Conservation (phyloP, 92 coral and sea anemone genomes). For the Paragorgia papillata region DNA sequence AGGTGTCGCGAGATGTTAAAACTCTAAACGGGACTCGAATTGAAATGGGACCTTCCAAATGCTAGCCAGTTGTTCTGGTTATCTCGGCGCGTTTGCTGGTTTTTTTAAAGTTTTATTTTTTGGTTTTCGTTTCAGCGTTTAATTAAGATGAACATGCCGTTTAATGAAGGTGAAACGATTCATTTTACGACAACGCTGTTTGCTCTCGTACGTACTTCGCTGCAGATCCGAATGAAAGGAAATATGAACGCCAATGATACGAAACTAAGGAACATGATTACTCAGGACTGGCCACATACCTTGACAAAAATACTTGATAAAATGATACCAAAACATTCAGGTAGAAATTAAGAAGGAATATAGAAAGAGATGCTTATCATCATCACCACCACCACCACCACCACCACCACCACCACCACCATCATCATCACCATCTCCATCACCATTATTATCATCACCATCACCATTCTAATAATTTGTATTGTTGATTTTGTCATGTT, state of each 20-base stretch:
- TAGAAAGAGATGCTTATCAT: too few relatives aligned
- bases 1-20: too few relatives aligned
- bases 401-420: constrained; percentile 2
- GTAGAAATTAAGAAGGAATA: constrained; percentile 37
- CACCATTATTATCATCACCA: constrained; percentile 2
- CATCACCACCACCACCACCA: not conserved
- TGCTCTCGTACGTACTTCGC: constrained; percentile 91
- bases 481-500: too few relatives aligned
- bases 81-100: too few relatives aligned
- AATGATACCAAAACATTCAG: constrained; percentile 92
- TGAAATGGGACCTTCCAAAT: too few relatives aligned
- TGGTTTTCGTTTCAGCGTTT: constrained; percentile 73
- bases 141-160: constrained; percentile 97
- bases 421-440: not conserved
- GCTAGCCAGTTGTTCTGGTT: too few relatives aligned
- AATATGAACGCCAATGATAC: constrained; percentile 99
- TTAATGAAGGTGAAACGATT: constrained; percentile 78
- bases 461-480: too few relatives aligned
- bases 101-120: too few relatives aligned
- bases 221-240: constrained; percentile 86
- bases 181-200: constrained; percentile 88
- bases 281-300: constrained; percentile 82
- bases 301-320: constrained; percentile 74
- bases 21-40: too few relatives aligned
- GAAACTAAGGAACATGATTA: constrained; percentile 86